Conservation (phyloP, 2,797 vertebrate species). For the Pantherophis vulpinus region DNA sequence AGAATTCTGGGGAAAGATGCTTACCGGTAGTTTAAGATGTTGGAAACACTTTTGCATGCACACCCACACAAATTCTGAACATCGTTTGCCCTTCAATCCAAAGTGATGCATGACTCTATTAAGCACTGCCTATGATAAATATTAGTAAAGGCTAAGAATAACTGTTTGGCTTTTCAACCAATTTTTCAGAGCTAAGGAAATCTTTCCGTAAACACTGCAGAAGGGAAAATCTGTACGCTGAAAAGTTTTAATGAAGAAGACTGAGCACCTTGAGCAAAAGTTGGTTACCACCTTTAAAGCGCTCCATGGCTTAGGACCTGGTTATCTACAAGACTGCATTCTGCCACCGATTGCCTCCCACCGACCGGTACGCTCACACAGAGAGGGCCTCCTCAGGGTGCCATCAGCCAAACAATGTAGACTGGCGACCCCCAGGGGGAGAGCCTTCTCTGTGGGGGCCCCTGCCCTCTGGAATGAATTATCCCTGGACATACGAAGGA, state of each 20-base stretch:
- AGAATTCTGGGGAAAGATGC: background rate
- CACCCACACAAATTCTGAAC: background rate
- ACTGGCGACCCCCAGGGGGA: too few relatives aligned
- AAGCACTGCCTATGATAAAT: background rate
- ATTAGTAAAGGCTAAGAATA: background rate
- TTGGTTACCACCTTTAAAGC: too few relatives aligned
- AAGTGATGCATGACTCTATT: background rate
- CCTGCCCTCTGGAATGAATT: too few relatives aligned
- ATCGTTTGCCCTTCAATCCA: background rate
- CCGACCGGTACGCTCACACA: too few relatives aligned
- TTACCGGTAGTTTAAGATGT: background rate
- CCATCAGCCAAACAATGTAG: too few relatives aligned
- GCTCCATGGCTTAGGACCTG: too few relatives aligned
- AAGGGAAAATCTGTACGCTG: background rate
- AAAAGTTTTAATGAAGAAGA: background rate
- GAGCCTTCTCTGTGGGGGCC: too few relatives aligned
- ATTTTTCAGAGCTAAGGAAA: background rate
- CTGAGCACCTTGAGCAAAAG: background rate
- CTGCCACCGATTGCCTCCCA: too few relatives aligned
- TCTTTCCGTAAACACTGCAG: background rate
- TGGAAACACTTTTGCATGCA: background rate
- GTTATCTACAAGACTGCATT: too few relatives aligned
- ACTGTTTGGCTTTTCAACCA: background rate
- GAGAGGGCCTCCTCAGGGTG: too few relatives aligned
- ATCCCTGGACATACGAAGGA: too few relatives aligned